A percentile compares a stretch with the other conserved stretches of the same genome.
These are phyloP conservation scores for Spodoptera litura DNA, from an alignment of 1,140 invertebrate species.

Conservation along the genomic window DNA sequence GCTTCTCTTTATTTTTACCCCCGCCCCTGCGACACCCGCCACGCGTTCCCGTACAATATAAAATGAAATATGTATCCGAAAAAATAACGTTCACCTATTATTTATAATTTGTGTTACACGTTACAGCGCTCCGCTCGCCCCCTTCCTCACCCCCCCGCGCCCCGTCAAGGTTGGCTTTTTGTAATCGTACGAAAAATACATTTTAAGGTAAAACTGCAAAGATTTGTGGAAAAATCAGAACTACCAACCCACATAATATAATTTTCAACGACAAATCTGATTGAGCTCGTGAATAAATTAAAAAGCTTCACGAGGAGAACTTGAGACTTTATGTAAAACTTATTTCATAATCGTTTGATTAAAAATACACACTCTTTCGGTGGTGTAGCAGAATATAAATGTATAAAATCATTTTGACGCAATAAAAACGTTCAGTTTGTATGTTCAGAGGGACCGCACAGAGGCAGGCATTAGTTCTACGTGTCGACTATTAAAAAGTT, in stretches of 20 bases:
- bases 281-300: slow-evolving; percentile 5
- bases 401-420: slow-evolving; percentile 44
- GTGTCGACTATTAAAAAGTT: slow-evolving; percentile 57
- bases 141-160: slow-evolving; percentile 33
- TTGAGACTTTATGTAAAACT: slow-evolving; percentile 13
- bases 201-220: slow-evolving; percentile 13
- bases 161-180: slow-evolving; percentile 51
- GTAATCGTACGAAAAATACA: slow-evolving; percentile 28
- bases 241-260: neutral
- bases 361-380: slow-evolving; percentile 6
- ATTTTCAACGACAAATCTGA: neutral
- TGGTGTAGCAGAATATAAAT: slow-evolving; percentile 19
- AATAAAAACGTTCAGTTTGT: slow-evolving; percentile 47
- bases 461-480: slow-evolving; percentile 49
- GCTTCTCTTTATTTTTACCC: slow-evolving; percentile 86
- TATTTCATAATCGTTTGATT: slow-evolving; percentile 30
- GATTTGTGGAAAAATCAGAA: neutral
- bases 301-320: slow-evolving; percentile 6
- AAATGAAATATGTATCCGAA: slow-evolving; percentile 86
- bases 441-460: slow-evolving; percentile 44
- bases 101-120: slow-evolving; percentile 84
- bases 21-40: slow-evolving; percentile 70
- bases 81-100: slow-evolving; percentile 85
- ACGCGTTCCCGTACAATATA: slow-evolving; percentile 81
- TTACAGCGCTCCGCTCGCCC: slow-evolving; percentile 53